phyloP scores from a whole-genome alignment of 2,797 vertebrate species.

The Carduelis carduelis region DNA sequence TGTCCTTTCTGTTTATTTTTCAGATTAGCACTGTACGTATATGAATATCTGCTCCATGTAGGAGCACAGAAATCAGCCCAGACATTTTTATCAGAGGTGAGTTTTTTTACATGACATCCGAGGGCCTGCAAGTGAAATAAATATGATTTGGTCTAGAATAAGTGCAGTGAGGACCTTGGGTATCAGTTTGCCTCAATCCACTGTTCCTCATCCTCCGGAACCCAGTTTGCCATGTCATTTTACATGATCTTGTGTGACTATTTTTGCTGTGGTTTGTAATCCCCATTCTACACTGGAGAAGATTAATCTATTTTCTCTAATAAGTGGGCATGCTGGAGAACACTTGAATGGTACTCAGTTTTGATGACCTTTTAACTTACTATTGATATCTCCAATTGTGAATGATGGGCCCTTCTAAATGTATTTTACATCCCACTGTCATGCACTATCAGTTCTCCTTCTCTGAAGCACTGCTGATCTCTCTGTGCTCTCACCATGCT shows the following conservation, averaged over 20 bases:
- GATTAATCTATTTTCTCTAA: neutral
- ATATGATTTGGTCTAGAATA: neutral
- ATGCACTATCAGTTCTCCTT: neutral
- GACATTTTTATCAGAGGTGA: slow-evolving; percentile 98
- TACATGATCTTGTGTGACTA: neutral
- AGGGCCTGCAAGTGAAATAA: neutral
- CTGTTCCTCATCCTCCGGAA: neutral
- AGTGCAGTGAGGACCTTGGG: neutral
- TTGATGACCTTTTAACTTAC: neutral
- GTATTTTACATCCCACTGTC: neutral
- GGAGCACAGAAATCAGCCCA: slow-evolving; percentile 99
- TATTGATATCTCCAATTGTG: neutral
- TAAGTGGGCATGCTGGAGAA: neutral
- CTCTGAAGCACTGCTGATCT: neutral
- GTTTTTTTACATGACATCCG: slow-evolving; percentile 20
- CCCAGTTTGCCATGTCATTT: neutral
- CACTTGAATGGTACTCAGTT: neutral
- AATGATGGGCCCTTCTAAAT: neutral
- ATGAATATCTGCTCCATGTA: slow-evolving; percentile 98
- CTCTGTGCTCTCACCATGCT: neutral
- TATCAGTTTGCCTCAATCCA: neutral
- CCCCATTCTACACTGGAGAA: neutral
- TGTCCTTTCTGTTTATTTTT: slow-evolving; percentile 64
- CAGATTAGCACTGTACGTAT: slow-evolving; percentile 98
- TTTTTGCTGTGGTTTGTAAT: neutral